Conservation (phyloP, 1,140 invertebrate genomes). For the Schlechtendalia chinensis region DNA sequence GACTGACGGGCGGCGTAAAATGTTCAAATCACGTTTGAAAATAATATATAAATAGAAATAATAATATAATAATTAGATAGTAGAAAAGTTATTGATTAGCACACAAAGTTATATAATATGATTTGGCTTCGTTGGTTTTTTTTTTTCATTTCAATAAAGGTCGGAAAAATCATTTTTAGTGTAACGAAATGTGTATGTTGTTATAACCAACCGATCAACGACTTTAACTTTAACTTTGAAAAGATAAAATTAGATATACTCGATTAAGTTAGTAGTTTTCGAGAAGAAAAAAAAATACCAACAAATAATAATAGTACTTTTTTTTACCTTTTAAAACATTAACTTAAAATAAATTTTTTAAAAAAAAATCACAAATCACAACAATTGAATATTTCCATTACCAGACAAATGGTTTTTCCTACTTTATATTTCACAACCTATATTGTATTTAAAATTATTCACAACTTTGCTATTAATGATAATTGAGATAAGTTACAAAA, state of each 20-base stretch:
- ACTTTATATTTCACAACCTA: slow-evolving; percentile 23
- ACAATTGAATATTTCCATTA: neutral
- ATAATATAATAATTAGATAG: slow-evolving; percentile 12
- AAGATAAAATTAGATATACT: too few relatives aligned
- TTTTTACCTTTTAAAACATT: neutral
- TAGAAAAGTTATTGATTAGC: slow-evolving; percentile 14
- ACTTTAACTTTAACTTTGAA: too few relatives aligned
- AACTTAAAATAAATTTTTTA: neutral
- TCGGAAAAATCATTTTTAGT: too few relatives aligned
- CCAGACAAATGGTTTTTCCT: neutral
- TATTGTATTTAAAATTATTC: slow-evolving; percentile 26
- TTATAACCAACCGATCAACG: too few relatives aligned
- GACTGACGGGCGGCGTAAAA: slow-evolving; percentile 7
- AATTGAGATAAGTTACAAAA: neutral
- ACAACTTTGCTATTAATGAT: slow-evolving; percentile 12
- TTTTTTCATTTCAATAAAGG: too few relatives aligned
- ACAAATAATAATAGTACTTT: neutral
- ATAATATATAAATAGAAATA: too few relatives aligned
- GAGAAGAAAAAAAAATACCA: neutral
- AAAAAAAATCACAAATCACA: neutral
- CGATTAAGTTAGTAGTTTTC: too few relatives aligned
- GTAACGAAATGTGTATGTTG: too few relatives aligned
- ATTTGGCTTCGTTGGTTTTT: too few relatives aligned
- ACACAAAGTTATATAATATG: slow-evolving; percentile 12
- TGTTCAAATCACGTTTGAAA: neutral